Percentiles rank a stretch among this genome's conserved stretches.
Evolutionary conservation across 2,888 invertebrate genomes (phyloP).

Genomic region (Hydrotaea cyrtoneurina): DNA sequence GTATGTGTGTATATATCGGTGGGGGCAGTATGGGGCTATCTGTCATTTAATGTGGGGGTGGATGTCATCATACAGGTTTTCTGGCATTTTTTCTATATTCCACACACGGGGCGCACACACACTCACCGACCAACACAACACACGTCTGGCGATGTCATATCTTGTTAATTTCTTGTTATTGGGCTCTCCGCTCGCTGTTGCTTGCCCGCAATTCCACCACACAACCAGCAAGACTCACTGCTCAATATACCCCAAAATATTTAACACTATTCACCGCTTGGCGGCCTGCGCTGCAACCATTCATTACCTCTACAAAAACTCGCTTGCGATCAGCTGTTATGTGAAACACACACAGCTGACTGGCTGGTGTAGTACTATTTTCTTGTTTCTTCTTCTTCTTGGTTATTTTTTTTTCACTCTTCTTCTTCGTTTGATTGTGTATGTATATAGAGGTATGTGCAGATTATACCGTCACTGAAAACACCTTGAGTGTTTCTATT

Average conservation of each 20-base stretch:
- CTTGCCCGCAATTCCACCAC: neutral
- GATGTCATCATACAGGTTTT: constrained; percentile 22
- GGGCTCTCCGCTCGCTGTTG: neutral
- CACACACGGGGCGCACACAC: neutral
- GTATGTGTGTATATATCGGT: too few species aligned
- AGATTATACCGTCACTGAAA: constrained; percentile 25
- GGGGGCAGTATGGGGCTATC: neutral
- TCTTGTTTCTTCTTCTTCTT: neutral
- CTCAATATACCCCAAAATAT: neutral
- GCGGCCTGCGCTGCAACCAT: neutral
- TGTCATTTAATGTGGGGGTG: constrained; percentile 29
- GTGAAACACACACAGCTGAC: constrained; percentile 33
- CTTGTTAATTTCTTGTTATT: constrained; percentile 3
- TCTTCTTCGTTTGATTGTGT: neutral
- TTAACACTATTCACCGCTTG: neutral
- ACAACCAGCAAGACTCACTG: neutral
- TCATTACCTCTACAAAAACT: constrained; percentile 5
- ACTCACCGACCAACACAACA: neutral
- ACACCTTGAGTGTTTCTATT: constrained; percentile 31
- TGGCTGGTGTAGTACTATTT: constrained; percentile 4
- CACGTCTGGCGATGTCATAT: neutral
- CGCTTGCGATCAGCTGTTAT: constrained; percentile 23
- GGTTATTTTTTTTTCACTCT: neutral
- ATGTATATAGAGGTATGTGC: constrained; percentile 13
- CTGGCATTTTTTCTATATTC: neutral